Evolutionary conservation across 2,888 invertebrate species (phyloP), one percentile per base, ranked within the genome.

Genomic region (Harpagoxenus sublaevis): DNA sequence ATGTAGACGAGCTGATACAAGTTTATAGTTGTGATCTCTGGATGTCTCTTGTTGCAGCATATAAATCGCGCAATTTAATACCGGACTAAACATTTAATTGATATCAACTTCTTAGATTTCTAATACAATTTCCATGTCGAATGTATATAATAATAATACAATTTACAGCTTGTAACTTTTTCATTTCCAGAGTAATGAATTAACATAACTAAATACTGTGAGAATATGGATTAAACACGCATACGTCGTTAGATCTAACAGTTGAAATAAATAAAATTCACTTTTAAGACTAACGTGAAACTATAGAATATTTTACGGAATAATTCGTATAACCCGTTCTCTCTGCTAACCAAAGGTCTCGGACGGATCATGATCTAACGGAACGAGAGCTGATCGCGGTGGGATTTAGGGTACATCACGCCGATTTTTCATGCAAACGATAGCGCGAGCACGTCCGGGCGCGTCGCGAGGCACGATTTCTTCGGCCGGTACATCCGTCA

Each of bases 401-500:
- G 60, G 89, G 89, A 89, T 89, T 89, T 89, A 86, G 86, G 83
- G 81, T 84, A 57, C 73, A 77, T 86, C 84, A 63, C 65, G 51
- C 18, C 77, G 87, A 88, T 91, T 91, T 91, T 91, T 90, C 91
- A 91, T 91, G 91, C 85, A 88, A 91, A 91, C 85, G 90, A 91
- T 89, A 88, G 90, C 89, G 78, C 75, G 75, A 45, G 83, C 89
- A 90, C 91, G 91, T 90, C 81, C 83, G 83, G 86, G 85, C 86
- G 88, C 89, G 90, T 88, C 87, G 82, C 85, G 88, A 87, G 89
- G 90, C 93, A 92, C 92, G 93, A 93, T 91, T 93, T 92, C 93
- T 91, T 93, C 89, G 91, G 88, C 90, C 89, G 88, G 88, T 90
- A 92, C 94, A 94, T 94, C 91, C 93, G 94, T 94, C 94, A 94